Conservation (phyloP, 2,888 invertebrate species). For the Hypena proboscidalis region DNA sequence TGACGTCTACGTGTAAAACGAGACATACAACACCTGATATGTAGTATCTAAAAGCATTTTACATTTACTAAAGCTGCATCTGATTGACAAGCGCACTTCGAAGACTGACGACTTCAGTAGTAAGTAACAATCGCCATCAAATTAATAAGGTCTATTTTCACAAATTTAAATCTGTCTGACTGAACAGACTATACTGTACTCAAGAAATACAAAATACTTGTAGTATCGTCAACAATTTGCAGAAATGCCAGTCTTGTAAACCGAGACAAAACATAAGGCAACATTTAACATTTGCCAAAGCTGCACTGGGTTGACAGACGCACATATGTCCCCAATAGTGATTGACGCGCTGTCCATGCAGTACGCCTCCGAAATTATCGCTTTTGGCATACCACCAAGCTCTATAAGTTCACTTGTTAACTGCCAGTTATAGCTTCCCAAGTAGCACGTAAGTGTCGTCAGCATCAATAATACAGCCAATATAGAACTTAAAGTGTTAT, state of each 20-base stretch:
- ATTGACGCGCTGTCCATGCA: slow-evolving; percentile 56
- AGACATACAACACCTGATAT: slow-evolving; percentile 6
- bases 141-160: too few relatives aligned
- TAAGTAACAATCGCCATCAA: too few relatives aligned
- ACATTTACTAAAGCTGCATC: slow-evolving; percentile 33
- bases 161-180: too few relatives aligned
- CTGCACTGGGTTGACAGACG: slow-evolving; percentile 44
- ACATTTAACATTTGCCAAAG: slow-evolving; percentile 13
- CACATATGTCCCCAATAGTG: slow-evolving; percentile 41
- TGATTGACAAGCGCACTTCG: slow-evolving; percentile 43
- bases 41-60: slow-evolving; percentile 28
- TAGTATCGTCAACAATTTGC: too few relatives aligned
- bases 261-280: slow-evolving; percentile 2
- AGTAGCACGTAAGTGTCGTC: too few relatives aligned
- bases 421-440: slow-evolving; percentile 9
- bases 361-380: slow-evolving; percentile 60
- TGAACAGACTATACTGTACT: too few relatives aligned
- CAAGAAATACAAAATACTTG: too few relatives aligned
- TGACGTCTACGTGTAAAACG: slow-evolving; percentile 4
- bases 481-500: too few relatives aligned
- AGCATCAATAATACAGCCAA: too few relatives aligned
- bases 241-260: too few relatives aligned
- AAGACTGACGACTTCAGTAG: slow-evolving; percentile 32
- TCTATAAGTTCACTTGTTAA: slow-evolving; percentile 39
- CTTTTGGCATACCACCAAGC: slow-evolving; percentile 65